Conservation (phyloP, 2,888 invertebrate genomes). For the Tipula lateralis region DNA sequence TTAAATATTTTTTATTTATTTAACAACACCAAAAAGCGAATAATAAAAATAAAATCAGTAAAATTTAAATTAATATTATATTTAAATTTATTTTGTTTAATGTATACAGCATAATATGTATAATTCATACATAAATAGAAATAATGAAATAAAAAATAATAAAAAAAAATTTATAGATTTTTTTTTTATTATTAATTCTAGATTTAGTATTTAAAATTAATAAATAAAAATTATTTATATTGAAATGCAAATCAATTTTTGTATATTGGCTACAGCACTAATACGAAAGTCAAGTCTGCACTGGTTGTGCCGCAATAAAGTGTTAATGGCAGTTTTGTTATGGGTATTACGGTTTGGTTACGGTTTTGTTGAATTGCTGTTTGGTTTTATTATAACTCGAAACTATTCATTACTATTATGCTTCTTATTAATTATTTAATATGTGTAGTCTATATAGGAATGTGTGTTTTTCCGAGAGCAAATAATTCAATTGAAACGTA, state of each 20-base stretch:
- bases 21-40: not conserved
- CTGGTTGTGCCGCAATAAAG: not conserved
- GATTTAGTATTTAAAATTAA: slow-evolving; percentile 3
- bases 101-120: not conserved
- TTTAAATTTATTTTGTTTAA: not conserved
- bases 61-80: not conserved
- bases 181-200: not conserved
- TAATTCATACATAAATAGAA: not conserved
- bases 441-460: not conserved
- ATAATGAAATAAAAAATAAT: not conserved
- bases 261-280: not conserved
- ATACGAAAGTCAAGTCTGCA: not conserved
- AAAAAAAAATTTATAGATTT: not conserved
- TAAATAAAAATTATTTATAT: not conserved
- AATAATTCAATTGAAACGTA: too few relatives aligned
- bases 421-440: not conserved
- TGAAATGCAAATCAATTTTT: not conserved
- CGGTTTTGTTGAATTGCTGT: not conserved
- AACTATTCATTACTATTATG: not conserved
- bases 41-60: not conserved
- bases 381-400: not conserved
- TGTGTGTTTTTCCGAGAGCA: not conserved
- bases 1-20: not conserved
- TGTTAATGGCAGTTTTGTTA: not conserved
- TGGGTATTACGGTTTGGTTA: not conserved